These are phyloP conservation scores for Micrasema minimum DNA, from an alignment of 1,140 invertebrate genomes.

Conservation along the genomic window DNA sequence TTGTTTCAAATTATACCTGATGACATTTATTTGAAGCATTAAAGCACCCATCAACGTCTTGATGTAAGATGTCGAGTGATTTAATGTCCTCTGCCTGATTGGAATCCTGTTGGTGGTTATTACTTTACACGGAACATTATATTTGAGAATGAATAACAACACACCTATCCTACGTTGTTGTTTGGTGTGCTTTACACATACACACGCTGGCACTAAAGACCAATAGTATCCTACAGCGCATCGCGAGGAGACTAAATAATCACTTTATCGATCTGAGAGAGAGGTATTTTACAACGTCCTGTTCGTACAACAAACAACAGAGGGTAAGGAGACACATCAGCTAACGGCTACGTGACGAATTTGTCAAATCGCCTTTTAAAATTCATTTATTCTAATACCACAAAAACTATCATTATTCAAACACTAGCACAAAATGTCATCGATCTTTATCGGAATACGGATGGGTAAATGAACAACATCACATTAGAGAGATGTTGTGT, in stretches of 20 bases:
- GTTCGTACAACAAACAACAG: constrained; percentile 10
- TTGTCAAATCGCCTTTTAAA: background rate
- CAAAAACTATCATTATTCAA: constrained; percentile 18
- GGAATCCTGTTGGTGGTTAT: too few species aligned
- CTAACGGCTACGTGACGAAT: background rate
- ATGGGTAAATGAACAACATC: background rate
- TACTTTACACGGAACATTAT: too few species aligned
- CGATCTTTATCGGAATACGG: constrained; percentile 7
- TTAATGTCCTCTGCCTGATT: too few species aligned
- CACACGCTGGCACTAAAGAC: background rate
- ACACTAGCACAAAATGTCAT: constrained; percentile 2
- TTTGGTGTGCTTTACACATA: constrained; percentile 10
- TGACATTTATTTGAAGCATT: too few species aligned
- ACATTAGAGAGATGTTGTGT: too few species aligned
- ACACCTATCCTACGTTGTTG: constrained; percentile 6
- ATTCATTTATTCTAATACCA: constrained; percentile 9
- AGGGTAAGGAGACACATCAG: background rate
- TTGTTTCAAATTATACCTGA: too few species aligned
- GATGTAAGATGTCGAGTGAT: background rate
- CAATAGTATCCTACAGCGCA: background rate
- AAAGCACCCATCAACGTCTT: too few species aligned
- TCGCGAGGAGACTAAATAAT: constrained; percentile 4
- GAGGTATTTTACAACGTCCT: constrained; percentile 21
- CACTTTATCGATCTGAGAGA: constrained; percentile 5
- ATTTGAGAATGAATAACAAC: constrained; percentile 1